Conservation (phyloP, 2,888 invertebrate species). For the Habrosyne pyritoides region DNA sequence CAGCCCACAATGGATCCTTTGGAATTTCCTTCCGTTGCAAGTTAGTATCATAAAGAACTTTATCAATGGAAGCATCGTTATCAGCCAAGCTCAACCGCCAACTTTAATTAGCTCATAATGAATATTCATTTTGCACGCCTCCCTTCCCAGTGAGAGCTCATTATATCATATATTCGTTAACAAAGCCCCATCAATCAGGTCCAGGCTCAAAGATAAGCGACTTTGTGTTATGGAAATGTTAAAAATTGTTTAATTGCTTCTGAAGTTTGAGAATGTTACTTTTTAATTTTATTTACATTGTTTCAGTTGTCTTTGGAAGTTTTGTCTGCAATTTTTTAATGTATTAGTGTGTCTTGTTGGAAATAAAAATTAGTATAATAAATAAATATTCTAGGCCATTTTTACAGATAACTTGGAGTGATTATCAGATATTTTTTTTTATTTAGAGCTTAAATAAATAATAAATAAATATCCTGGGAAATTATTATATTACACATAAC, state of each 20-base stretch:
- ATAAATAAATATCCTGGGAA: too few relatives aligned
- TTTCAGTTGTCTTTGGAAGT: not conserved
- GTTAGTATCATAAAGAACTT: conserved; percentile 10
- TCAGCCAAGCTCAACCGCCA: conserved; percentile 39
- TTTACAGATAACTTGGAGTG: too few relatives aligned
- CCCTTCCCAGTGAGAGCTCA: conserved; percentile 33
- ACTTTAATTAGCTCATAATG: conserved; percentile 55
- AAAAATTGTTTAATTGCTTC: conserved; percentile 16
- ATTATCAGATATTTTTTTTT: too few relatives aligned
- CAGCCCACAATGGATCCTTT: not conserved
- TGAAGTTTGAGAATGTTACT: not conserved
- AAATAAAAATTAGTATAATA: not conserved
- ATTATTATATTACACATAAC: too few relatives aligned
- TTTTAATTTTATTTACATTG: conserved; percentile 10
- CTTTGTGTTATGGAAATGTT: conserved; percentile 39
- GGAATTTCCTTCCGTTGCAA: conserved; percentile 3
- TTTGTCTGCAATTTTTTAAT: not conserved
- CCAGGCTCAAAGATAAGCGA: conserved; percentile 31
- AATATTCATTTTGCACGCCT: conserved; percentile 50
- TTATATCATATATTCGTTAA: conserved; percentile 60
- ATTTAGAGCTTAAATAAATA: too few relatives aligned
- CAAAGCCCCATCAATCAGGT: conserved; percentile 43
- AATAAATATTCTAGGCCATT: too few relatives aligned
- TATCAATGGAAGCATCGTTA: conserved; percentile 23
- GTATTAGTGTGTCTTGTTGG: not conserved